Percentiles rank a stretch among this genome's conserved stretches.
Conservation (phyloP, 2,797 vertebrate genomes). For the Hoplostethus mediterraneus region DNA sequence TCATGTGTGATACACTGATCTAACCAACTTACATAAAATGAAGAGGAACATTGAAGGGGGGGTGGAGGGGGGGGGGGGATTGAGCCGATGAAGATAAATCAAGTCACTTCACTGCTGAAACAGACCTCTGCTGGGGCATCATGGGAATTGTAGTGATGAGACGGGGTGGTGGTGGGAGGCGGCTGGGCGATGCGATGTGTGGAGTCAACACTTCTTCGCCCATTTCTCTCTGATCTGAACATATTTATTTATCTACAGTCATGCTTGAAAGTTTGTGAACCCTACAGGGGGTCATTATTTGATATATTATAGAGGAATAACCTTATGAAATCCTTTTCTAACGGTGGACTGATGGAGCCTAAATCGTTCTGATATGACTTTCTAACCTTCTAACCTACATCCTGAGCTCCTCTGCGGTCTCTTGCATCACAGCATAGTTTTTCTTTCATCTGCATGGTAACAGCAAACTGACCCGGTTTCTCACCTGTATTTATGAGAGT, state of each 20-base stretch:
- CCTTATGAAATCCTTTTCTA: no score
- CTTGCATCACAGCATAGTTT: no score
- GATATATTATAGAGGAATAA: no score
- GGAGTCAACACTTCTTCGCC: slow-evolving; percentile 23
- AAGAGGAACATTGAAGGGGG: slow-evolving; percentile 11
- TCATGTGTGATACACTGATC: slow-evolving; percentile 16
- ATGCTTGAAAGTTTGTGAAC: no score
- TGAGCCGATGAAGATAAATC: slow-evolving; percentile 20
- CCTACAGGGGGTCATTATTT: no score
- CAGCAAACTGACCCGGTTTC: no score
- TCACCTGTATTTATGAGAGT: no score
- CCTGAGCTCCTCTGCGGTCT: no score
- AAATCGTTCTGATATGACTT: no score
- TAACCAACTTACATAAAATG: neutral
- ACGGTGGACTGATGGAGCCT: no score
- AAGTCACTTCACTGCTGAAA: slow-evolving; percentile 40
- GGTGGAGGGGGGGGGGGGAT: slow-evolving; percentile 9
- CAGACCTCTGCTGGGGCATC: slow-evolving; percentile 36
- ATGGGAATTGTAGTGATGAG: slow-evolving; percentile 25
- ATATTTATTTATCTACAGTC: slow-evolving; percentile 68
- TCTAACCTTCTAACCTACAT: no score
- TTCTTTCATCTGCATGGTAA: no score
- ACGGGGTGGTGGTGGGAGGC: slow-evolving; percentile 3
- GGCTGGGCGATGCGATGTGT: slow-evolving; percentile 5
- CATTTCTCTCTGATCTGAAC: slow-evolving; percentile 69